Percentiles rank a stretch among this genome's conserved stretches.
phyloP scores from a whole-genome alignment of 1,140 invertebrate genomes.

The Leptonema lineaticorne region DNA sequence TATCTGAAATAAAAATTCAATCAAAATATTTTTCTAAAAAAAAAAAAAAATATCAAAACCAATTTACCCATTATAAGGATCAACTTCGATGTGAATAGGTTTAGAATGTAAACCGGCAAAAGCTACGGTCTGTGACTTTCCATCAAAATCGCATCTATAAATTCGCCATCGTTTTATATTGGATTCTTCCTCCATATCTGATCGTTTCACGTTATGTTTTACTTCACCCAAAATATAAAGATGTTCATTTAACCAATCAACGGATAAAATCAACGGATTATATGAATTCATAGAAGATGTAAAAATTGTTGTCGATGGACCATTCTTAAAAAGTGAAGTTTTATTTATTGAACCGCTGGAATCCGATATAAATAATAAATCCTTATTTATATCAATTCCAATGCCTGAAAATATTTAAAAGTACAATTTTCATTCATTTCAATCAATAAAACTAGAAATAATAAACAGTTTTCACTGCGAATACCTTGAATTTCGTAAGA shows the following conservation, averaged over 20 bases:
- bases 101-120: slow-evolving; percentile 64
- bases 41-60: background rate
- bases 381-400: slow-evolving; percentile 69
- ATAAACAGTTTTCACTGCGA: background rate
- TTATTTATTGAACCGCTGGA: slow-evolving; percentile 63
- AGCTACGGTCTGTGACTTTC: slow-evolving; percentile 65
- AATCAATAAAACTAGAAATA: background rate
- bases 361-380: slow-evolving; percentile 75
- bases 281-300: slow-evolving; percentile 60
- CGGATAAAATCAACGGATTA: slow-evolving; percentile 66
- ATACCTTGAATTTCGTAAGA: slow-evolving; percentile 31
- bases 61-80: slow-evolving; percentile 85
- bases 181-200: slow-evolving; percentile 40
- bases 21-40: background rate
- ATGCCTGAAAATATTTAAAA: slow-evolving; percentile 61
- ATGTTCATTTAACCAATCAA: slow-evolving; percentile 86
- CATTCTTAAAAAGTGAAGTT: slow-evolving; percentile 44
- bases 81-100: slow-evolving; percentile 80
- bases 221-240: slow-evolving; percentile 77
- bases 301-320: slow-evolving; percentile 54
- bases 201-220: slow-evolving; percentile 60
- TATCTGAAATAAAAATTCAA: slow-evolving; percentile 59
- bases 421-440: background rate
- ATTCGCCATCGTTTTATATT: slow-evolving; percentile 65
- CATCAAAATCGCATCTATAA: slow-evolving; percentile 71